A percentile compares a stretch with the other conserved stretches of the same genome.
These are phyloP conservation scores for Teinopalpus imperialis DNA, from an alignment of 2,888 invertebrate species.

Conservation along the genomic window DNA sequence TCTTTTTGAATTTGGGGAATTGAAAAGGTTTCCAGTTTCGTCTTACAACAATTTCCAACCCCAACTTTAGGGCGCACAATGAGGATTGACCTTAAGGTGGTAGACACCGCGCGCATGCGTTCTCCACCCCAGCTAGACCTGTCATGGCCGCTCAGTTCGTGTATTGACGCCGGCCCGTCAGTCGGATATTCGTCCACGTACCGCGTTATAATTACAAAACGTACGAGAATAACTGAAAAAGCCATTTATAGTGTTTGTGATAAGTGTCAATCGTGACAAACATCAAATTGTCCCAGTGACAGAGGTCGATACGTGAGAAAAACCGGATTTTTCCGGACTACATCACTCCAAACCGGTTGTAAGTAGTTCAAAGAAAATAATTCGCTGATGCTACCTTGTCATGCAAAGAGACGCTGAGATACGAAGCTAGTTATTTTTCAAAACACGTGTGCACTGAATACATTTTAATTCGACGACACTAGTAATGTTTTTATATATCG, in stretches of 20 bases:
- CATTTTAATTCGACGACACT: neutral
- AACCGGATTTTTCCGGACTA: slow-evolving; percentile 55
- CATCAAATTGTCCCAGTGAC: slow-evolving; percentile 27
- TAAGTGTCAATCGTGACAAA: slow-evolving; percentile 39
- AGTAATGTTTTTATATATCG: slow-evolving; percentile 45
- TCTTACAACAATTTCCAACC: slow-evolving; percentile 44
- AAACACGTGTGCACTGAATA: neutral
- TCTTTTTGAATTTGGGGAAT: slow-evolving; percentile 36
- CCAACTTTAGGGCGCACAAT: slow-evolving; percentile 58
- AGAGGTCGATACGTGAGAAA: slow-evolving; percentile 19
- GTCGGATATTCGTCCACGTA: slow-evolving; percentile 43
- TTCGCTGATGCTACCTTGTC: slow-evolving; percentile 28
- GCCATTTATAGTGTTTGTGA: slow-evolving; percentile 37
- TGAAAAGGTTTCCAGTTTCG: slow-evolving; percentile 53
- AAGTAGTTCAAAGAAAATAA: slow-evolving; percentile 43
- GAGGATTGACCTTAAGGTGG: slow-evolving; percentile 63
- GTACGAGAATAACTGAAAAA: slow-evolving; percentile 24
- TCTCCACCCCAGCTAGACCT: slow-evolving; percentile 57
- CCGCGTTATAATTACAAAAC: slow-evolving; percentile 25
- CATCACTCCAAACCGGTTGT: slow-evolving; percentile 50
- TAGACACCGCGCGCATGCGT: slow-evolving; percentile 58
- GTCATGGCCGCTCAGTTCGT: slow-evolving; percentile 75
- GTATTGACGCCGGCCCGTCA: slow-evolving; percentile 64
- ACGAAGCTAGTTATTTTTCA: neutral
- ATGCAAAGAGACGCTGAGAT: slow-evolving; percentile 1